These are phyloP conservation scores for Urocolius indicus DNA, from an alignment of 2,113 vertebrate genomes.

Conservation along the genomic window DNA sequence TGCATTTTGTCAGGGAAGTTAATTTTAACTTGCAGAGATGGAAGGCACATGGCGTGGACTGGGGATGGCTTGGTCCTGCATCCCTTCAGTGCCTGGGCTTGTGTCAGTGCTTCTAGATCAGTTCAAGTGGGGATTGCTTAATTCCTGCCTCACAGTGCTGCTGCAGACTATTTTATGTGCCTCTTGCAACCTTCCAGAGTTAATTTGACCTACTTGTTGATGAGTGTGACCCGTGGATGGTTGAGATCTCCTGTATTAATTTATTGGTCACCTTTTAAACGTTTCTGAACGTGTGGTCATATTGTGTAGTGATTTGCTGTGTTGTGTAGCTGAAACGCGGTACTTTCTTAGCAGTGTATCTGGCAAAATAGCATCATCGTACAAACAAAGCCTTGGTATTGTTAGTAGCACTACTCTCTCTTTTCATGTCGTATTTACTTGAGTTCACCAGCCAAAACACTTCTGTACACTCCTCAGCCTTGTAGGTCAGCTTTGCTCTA, in stretches of 20 bases:
- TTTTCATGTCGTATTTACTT: background rate
- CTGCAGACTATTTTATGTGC: background rate
- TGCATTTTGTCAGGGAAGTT: slow-evolving; percentile 77
- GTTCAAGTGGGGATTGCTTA: background rate
- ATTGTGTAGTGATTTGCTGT: background rate
- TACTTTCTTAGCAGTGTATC: slow-evolving; percentile 15
- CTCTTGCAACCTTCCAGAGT: slow-evolving; percentile 19
- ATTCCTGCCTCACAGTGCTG: background rate
- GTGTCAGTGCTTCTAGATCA: background rate
- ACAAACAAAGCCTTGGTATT: slow-evolving; percentile 56
- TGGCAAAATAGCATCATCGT: background rate
- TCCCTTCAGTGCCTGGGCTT: background rate
- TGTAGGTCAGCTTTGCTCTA: slow-evolving; percentile 21
- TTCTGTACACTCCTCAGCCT: background rate
- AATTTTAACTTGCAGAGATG: slow-evolving; percentile 66
- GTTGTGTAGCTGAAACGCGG: background rate
- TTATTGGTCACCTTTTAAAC: background rate
- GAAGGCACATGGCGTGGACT: background rate
- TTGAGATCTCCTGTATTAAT: slow-evolving; percentile 21
- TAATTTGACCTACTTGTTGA: slow-evolving; percentile 24
- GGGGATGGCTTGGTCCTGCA: background rate
- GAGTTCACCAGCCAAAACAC: slow-evolving; percentile 45
- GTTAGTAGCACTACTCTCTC: slow-evolving; percentile 37
- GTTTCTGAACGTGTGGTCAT: background rate
- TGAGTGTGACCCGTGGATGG: background rate